Conservation (phyloP, 2,113 vertebrate genomes). For the Daboia siamensis region DNA sequence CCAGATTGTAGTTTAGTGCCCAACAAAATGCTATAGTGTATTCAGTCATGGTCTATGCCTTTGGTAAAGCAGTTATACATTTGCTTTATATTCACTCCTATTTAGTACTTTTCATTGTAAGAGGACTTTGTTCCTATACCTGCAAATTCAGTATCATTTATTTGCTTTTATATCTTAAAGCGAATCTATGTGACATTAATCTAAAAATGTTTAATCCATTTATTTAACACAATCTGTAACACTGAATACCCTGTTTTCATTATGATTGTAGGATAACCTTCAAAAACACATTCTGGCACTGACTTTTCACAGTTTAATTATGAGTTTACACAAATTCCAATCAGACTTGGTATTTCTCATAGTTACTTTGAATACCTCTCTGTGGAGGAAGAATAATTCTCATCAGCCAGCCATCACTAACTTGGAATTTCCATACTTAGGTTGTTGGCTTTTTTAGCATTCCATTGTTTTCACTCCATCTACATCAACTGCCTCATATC, state of each 20-base stretch:
- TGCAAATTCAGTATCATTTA: background rate
- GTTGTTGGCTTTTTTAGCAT: constrained; percentile 70
- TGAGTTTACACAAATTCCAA: constrained; percentile 59
- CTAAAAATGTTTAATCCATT: constrained; percentile 20
- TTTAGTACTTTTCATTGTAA: background rate
- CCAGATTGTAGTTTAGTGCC: background rate
- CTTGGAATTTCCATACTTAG: constrained; percentile 65
- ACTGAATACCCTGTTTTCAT: constrained; percentile 46
- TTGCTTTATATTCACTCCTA: background rate
- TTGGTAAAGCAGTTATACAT: background rate
- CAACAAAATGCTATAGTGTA: background rate
- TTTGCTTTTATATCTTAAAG: constrained; percentile 35
- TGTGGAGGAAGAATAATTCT: constrained; percentile 50
- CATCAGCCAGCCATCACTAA: constrained; percentile 74
- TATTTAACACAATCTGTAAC: constrained; percentile 28
- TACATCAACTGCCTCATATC: constrained; percentile 63
- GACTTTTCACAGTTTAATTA: constrained; percentile 48
- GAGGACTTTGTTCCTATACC: background rate
- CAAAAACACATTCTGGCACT: constrained; percentile 35
- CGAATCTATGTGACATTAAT: constrained; percentile 36
- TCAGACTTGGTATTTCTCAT: constrained; percentile 43
- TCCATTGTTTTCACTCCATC: constrained; percentile 69
- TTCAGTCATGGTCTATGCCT: background rate
- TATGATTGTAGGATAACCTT: constrained; percentile 32
- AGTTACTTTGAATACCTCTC: constrained; percentile 58